These are phyloP conservation scores for Enteromius paludinosus DNA, from an alignment of 2,797 vertebrate species.

Conservation along the genomic window DNA sequence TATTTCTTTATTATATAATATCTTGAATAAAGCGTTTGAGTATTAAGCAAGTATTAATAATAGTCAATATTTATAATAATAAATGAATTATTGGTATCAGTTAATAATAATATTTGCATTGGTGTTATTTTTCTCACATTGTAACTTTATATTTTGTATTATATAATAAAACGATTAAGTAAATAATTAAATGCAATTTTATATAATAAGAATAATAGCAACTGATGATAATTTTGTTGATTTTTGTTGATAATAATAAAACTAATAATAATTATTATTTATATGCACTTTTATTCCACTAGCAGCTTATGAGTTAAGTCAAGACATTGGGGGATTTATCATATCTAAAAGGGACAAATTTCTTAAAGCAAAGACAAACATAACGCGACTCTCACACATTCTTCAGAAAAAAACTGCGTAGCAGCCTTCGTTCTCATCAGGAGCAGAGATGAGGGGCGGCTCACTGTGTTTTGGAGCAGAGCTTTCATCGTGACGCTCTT, in stretches of 20 bases:
- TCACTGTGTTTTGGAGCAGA: conserved; percentile 22
- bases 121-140: neutral
- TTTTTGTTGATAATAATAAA: neutral
- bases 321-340: neutral
- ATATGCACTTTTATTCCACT: neutral
- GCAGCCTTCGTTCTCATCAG: neutral
- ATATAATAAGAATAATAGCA: neutral
- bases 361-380: neutral
- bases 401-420: too few relatives aligned
- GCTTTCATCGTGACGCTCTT: neutral
- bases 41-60: neutral
- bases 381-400: neutral
- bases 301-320: neutral
- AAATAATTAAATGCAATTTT: neutral
- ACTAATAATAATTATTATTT: neutral
- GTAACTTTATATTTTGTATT: neutral
- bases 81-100: neutral
- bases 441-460: neutral
- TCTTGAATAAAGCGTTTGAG: neutral
- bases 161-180: neutral
- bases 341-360: neutral
- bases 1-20: neutral
- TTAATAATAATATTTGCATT: neutral
- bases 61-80: neutral
- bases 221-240: neutral